Base-by-base conservation (phyloP, 2,888 invertebrate species). In the Scaeva pyrastri region DNA sequence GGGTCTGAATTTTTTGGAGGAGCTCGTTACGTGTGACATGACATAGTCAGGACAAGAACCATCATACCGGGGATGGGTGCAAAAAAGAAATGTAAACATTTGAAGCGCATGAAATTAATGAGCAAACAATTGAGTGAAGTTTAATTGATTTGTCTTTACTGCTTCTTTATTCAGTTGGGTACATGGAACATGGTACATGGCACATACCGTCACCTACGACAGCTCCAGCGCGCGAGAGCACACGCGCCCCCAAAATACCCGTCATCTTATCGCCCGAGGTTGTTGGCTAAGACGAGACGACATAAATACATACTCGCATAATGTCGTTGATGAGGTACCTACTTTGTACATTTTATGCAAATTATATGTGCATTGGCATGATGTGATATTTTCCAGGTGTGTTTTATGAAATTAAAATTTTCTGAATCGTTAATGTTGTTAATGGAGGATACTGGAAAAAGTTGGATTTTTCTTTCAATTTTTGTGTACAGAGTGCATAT, bases 61-160 rank as follows among this genome's bases (percentile, higher is more conserved):
- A 58, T 64, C 31, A 31, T 48, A 5, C 8, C 1, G 31, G 8
- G 6, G 66, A 43, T 41, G 60, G 39, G 19, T 14, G 36, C 58
- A 68, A 60, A 76, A n/a, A 73, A 58, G 48, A 50, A 74, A 48
- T 74, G 86, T 70, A 78, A 86, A 82, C 82, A 86, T 41, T 78
- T 19, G 83, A 83, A 87, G 87, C 68, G 87, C 72, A 76, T 72
- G 31, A 87, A 87, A 87, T 87, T 87, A 87, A 87, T 87, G 87
- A 87, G 87, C 87, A 78, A 87, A 87, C 87, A 87, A 83, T 83
- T 41, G 52, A 79, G 83, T 78, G 74, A 58, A 82, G 74, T 82
- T 82, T 78, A 86, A 86, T 86, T 86, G 86, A 82, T 86, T 81
- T 77, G 68, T 72, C 72, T 73, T 26, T 55, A 19, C 39, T 55